phyloP scores from a whole-genome alignment of 1,140 invertebrate genomes.

The Hydropsyche tenuis region DNA sequence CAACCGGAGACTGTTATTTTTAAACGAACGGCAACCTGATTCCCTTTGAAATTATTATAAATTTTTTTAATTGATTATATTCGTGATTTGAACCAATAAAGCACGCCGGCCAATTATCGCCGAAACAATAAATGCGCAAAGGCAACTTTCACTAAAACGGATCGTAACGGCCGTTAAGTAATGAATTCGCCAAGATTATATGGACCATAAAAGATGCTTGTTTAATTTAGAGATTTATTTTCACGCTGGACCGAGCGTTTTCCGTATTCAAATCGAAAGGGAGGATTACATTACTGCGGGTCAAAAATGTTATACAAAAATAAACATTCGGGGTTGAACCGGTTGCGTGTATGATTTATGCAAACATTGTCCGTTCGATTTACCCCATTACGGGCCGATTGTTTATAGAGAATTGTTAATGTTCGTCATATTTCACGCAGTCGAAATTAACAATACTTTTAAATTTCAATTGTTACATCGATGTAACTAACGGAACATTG shows the following conservation, averaged over 20 bases:
- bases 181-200: neutral
- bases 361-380: constrained; percentile 17
- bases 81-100: no score
- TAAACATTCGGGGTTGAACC: constrained; percentile 17
- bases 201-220: constrained; percentile 7
- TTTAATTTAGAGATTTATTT: constrained; percentile 13
- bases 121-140: no score
- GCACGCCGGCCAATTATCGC: no score
- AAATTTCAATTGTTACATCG: constrained; percentile 4
- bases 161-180: no score
- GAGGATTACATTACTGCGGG: neutral
- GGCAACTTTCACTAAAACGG: no score
- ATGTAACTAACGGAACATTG: neutral
- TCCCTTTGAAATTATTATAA: no score
- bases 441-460: constrained; percentile 14
- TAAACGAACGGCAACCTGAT: no score
- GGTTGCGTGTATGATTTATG: constrained; percentile 15
- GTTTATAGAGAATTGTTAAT: constrained; percentile 9
- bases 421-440: constrained; percentile 18
- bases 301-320: neutral
- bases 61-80: no score
- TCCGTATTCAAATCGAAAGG: neutral
- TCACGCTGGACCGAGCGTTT: neutral
- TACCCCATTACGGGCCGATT: constrained; percentile 13
- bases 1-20: no score